These are phyloP conservation scores for Aporophyla lueneburgensis DNA, from an alignment of 2,888 invertebrate species.

Conservation along the genomic window DNA sequence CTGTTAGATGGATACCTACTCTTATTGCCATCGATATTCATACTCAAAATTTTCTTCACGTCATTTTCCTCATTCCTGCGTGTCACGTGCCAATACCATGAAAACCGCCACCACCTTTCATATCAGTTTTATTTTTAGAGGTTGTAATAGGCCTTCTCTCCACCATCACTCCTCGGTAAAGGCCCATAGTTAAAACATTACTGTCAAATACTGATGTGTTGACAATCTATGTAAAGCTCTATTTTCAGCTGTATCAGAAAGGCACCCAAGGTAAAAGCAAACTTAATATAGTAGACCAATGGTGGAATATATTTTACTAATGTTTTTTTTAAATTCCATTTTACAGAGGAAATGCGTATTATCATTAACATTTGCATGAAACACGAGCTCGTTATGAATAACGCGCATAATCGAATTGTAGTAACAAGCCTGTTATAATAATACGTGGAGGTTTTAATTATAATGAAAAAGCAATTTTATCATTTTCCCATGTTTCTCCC, in stretches of 20 bases:
- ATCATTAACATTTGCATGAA: slow-evolving; percentile 27
- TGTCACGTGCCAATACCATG: too few species aligned
- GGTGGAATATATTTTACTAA: neutral
- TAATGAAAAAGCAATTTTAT: slow-evolving; percentile 20
- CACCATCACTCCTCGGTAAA: neutral
- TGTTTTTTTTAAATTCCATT: neutral
- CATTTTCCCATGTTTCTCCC: too few species aligned
- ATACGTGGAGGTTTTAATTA: slow-evolving; percentile 20
- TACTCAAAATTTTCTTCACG: too few species aligned
- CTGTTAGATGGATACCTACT: too few species aligned
- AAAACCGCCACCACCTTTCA: too few species aligned
- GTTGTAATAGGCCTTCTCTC: too few species aligned
- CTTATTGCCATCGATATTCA: too few species aligned
- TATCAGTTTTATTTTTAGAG: too few species aligned
- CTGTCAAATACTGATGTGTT: too few species aligned
- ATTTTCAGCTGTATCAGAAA: neutral
- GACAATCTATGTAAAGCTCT: neutral
- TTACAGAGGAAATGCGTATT: neutral
- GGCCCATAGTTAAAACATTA: neutral
- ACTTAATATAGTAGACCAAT: neutral
- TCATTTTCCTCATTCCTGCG: too few species aligned
- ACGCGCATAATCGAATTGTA: slow-evolving; percentile 28
- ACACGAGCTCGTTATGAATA: slow-evolving; percentile 21
- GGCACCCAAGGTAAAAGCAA: neutral
- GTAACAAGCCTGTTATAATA: slow-evolving; percentile 30